phyloP scores from a whole-genome alignment of 2,888 invertebrate genomes.

The Ecliptopera silaceata region DNA sequence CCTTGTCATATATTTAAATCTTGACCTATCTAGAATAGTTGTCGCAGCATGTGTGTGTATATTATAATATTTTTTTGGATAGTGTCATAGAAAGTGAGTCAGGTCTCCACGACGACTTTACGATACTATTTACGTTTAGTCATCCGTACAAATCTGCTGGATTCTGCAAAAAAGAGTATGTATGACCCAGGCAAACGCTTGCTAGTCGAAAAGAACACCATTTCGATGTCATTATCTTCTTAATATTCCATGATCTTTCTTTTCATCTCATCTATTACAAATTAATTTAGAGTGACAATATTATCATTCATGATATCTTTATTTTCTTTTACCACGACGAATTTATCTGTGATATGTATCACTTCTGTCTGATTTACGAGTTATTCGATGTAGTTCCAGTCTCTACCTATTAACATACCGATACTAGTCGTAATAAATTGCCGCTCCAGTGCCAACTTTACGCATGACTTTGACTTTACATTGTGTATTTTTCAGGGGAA shows the following conservation, averaged over 20 bases:
- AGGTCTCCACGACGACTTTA: conserved; percentile 10
- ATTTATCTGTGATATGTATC: not conserved
- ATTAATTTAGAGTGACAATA: not conserved
- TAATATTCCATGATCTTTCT: not conserved
- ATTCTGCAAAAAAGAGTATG: conserved; percentile 5
- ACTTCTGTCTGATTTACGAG: conserved; percentile 1
- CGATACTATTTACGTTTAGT: conserved; percentile 30
- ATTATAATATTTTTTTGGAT: conserved; percentile 18
- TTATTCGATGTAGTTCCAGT: conserved; percentile 5
- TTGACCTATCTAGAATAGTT: conserved; percentile 7
- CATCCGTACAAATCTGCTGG: conserved; percentile 26
- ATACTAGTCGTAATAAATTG: conserved; percentile 22
- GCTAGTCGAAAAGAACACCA: not conserved
- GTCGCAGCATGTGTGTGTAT: conserved; percentile 6
- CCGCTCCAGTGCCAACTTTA: conserved; percentile 26
- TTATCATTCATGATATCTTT: not conserved
- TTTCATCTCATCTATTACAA: not conserved
- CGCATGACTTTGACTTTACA: conserved; percentile 30
- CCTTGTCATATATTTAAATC: not conserved
- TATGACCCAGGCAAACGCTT: not conserved
- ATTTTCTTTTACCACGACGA: not conserved
- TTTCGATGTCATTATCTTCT: not conserved
- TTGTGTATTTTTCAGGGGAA: conserved; percentile 34
- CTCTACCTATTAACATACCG: conserved; percentile 7
- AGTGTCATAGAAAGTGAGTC: conserved; percentile 31